Evolutionary conservation across 1,140 invertebrate species (phyloP).

Genomic region (Cotesia vestalis): DNA sequence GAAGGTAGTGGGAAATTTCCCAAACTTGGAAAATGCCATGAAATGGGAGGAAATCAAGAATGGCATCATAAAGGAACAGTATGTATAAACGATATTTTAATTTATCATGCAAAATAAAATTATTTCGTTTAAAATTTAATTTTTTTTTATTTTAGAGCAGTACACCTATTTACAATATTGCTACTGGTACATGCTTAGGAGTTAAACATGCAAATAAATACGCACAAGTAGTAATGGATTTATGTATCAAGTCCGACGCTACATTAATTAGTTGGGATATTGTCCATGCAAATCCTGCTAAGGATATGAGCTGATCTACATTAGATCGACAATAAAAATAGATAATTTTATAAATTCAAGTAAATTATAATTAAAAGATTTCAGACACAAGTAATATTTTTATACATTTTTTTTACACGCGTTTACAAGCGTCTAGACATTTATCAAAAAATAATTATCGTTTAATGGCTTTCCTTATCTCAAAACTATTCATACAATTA

Average conservation of each 20-base stretch:
- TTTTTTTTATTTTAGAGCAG: slow-evolving; percentile 66
- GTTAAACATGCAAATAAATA: slow-evolving; percentile 65
- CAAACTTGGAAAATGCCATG: slow-evolving; percentile 88
- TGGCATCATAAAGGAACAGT: slow-evolving; percentile 82
- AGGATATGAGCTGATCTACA: slow-evolving; percentile 51
- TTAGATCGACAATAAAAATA: slow-evolving; percentile 1
- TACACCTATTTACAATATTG: slow-evolving; percentile 85
- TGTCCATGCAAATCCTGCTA: slow-evolving; percentile 60
- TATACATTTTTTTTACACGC: too few relatives aligned
- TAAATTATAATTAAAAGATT: too few relatives aligned
- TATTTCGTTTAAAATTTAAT: slow-evolving; percentile 29
- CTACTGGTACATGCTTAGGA: slow-evolving; percentile 83
- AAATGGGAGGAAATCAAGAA: slow-evolving; percentile 87
- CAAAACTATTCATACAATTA: too few relatives aligned
- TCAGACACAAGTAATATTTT: too few relatives aligned
- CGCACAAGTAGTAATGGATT: slow-evolving; percentile 73
- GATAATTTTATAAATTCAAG: too few relatives aligned
- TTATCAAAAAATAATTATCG: too few relatives aligned
- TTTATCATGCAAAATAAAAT: too few relatives aligned
- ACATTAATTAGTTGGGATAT: slow-evolving; percentile 78
- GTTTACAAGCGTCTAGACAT: too few relatives aligned
- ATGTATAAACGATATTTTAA: slow-evolving; percentile 48
- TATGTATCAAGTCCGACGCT: slow-evolving; percentile 72
- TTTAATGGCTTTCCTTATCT: too few relatives aligned
- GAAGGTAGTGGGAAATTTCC: slow-evolving; percentile 76